Conservation (phyloP, 2,888 invertebrate species). For the Pasiphila rectangulata region DNA sequence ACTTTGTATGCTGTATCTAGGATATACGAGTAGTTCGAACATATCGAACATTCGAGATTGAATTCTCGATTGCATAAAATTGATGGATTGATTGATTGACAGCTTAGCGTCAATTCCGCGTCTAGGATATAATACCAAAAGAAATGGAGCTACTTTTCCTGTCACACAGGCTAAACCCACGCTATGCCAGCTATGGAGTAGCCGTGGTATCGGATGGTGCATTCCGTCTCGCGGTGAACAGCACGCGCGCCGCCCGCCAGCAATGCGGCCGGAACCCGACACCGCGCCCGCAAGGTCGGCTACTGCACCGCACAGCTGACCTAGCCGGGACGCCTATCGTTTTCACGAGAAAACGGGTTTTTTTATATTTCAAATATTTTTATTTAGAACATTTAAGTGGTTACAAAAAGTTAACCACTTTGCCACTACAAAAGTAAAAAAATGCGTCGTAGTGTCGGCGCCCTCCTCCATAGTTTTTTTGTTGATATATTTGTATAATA, state of each 20-base stretch:
- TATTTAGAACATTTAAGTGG: neutral
- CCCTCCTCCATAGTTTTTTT: no score
- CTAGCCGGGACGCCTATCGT: constrained; percentile 38
- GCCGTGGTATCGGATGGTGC: constrained; percentile 66
- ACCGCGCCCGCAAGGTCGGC: constrained; percentile 72
- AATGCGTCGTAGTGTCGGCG: no score
- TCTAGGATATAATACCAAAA: constrained; percentile 24
- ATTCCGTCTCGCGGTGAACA: constrained; percentile 70
- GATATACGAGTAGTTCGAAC: no score
- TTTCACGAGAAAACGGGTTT: constrained; percentile 11
- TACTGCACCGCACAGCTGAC: constrained; percentile 72
- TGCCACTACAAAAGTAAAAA: no score
- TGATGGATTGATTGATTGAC: no score
- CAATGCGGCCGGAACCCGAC: constrained; percentile 71
- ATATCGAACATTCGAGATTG: no score
- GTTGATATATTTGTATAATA: no score
- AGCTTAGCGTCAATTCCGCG: no score
- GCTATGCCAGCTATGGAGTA: constrained; percentile 68
- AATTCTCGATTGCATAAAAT: no score
- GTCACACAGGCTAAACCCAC: constrained; percentile 54
- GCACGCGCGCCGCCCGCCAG: constrained; percentile 72
- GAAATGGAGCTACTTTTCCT: constrained; percentile 40
- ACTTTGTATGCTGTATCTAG: no score
- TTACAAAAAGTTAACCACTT: no score
- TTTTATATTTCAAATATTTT: neutral